These are phyloP conservation scores for Henricia sp. DNA, from an alignment of 53 echinoderm and acorn worm species.

Conservation along the genomic window DNA sequence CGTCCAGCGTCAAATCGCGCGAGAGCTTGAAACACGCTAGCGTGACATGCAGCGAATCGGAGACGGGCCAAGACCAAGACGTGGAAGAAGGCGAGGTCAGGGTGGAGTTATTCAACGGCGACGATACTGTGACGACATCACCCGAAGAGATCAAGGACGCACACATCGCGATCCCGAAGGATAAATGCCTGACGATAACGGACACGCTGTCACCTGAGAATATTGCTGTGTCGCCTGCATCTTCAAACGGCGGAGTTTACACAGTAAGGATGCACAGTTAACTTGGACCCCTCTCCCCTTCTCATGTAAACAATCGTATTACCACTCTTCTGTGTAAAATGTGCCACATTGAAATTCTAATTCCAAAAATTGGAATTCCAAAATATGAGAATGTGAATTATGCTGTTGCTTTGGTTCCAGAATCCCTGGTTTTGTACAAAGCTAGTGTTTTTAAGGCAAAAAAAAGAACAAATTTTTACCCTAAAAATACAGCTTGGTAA, in stretches of 20 bases:
- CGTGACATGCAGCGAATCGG: slow-evolving; percentile 46
- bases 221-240: slow-evolving; percentile 86
- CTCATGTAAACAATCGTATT: no score
- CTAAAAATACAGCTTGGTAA: no score
- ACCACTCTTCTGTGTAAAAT: no score
- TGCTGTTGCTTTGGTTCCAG: no score
- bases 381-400: no score
- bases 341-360: no score
- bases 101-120: slow-evolving; percentile 87
- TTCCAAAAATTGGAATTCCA: no score
- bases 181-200: slow-evolving; percentile 14
- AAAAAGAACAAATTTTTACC: no score
- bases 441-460: no score
- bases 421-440: no score
- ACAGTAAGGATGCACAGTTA: slow-evolving; percentile 83
- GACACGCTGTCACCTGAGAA: slow-evolving; percentile 68
- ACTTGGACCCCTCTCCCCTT: neutral
- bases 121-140: slow-evolving; percentile 2
- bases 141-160: slow-evolving; percentile 25
- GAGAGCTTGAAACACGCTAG: slow-evolving; percentile 64
- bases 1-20: slow-evolving; percentile 69
- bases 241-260: slow-evolving; percentile 98
- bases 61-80: slow-evolving; percentile 15
- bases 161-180: neutral
- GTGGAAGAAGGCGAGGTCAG: slow-evolving; percentile 48